phyloP scores from a whole-genome alignment of 2,113 vertebrate species.

The Genyomyrus donnyi region DNA sequence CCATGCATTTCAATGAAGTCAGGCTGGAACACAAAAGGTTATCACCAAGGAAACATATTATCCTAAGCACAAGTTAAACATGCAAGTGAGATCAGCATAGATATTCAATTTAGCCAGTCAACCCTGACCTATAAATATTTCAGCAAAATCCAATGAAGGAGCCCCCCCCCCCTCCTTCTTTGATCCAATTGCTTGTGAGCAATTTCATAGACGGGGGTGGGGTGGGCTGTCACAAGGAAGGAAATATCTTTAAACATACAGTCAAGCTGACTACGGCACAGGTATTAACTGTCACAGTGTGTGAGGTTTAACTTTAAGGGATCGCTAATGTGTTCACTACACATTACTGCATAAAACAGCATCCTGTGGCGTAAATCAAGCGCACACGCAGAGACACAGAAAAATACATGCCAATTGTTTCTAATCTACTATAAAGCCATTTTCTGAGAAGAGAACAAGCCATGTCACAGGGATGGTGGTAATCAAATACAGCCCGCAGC shows the following conservation, averaged over 20 bases:
- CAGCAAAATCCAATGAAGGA: conserved; percentile 97
- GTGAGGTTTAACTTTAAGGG: conserved; percentile 66
- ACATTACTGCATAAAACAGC: background rate
- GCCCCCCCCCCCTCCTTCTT: conserved; percentile 70
- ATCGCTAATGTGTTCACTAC: background rate
- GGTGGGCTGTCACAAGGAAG: conserved; percentile 73
- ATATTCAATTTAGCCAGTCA: conserved; percentile 99
- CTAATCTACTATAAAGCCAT: background rate
- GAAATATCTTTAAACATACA: conserved; percentile 43
- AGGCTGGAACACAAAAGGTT: conserved; percentile 99
- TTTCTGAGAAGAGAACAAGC: background rate
- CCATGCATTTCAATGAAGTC: conserved; percentile 99
- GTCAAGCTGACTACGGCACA: conserved; percentile 75
- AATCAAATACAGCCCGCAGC: background rate
- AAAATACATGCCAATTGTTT: background rate
- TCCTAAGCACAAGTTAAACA: conserved; percentile 99
- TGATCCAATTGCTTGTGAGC: conserved; percentile 97
- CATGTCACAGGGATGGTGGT: background rate
- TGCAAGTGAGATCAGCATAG: conserved; percentile 97
- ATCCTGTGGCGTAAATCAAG: background rate
- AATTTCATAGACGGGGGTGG: conserved; percentile 70
- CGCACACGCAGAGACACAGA: background rate
- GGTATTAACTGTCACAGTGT: conserved; percentile 88
- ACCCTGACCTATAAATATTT: conserved; percentile 99
- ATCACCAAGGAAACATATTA: conserved; percentile 99